Percentiles rank a stretch among this genome's conserved stretches.
Evolutionary conservation across 2,113 vertebrate species (phyloP).

Genomic region (Heterotilapia buettikoferi): DNA sequence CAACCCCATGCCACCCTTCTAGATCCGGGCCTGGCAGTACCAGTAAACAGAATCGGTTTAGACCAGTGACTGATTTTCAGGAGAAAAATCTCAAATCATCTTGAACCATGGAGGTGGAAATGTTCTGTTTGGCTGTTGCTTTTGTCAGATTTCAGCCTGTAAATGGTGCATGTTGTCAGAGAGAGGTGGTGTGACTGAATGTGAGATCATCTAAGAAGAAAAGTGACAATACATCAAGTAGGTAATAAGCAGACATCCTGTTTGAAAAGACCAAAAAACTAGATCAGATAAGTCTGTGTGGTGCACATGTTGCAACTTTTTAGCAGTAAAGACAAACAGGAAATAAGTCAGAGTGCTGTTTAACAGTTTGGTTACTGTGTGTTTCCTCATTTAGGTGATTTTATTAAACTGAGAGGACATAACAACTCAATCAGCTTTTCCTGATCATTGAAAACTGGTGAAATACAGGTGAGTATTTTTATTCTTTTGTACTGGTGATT

Average conservation of each 20-base stretch:
- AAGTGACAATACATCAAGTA: not conserved
- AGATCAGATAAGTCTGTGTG: not conserved
- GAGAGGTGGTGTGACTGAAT: rapidly evolving
- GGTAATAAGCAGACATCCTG: not conserved
- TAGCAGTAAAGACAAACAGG: not conserved
- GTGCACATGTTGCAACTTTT: not conserved
- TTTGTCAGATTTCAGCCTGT: not conserved
- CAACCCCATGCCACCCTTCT: not conserved
- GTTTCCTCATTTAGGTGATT: not conserved
- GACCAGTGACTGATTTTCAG: not conserved
- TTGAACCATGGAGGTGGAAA: not conserved
- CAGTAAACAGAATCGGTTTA: not conserved
- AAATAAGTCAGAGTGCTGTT: not conserved
- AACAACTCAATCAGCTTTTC: rapidly evolving
- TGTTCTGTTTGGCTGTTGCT: not conserved
- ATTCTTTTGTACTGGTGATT: not conserved
- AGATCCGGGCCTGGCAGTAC: rapidly evolving
- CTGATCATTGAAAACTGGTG: rapidly evolving
- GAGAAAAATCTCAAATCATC: not conserved
- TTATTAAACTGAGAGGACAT: not conserved
- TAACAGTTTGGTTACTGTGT: not conserved
- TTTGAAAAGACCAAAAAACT: not conserved
- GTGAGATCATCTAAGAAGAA: not conserved
- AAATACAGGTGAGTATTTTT: not conserved
- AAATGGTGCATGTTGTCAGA: not conserved